phyloP scores from a whole-genome alignment of 1,140 invertebrate genomes.

The Prorops nasuta region DNA sequence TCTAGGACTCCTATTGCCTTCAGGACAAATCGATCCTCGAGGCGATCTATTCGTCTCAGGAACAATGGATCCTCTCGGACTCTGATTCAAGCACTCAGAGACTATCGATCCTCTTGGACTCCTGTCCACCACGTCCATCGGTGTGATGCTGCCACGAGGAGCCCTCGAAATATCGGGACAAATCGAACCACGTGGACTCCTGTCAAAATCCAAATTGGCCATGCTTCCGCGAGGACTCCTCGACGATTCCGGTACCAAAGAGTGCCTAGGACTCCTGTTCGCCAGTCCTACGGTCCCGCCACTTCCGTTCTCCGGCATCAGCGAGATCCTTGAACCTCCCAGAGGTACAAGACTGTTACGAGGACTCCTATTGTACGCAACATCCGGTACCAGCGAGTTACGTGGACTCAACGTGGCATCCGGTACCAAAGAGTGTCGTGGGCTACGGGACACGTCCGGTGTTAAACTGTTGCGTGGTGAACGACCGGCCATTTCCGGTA shows the following conservation, averaged over 20 bases:
- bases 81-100: constrained; percentile 50
- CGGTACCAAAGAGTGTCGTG: constrained; percentile 51
- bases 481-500: constrained; percentile 53
- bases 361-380: constrained; percentile 62
- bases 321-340: constrained; percentile 25
- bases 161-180: constrained; percentile 57
- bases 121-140: constrained; percentile 41
- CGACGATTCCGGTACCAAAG: constrained; percentile 59
- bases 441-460: constrained; percentile 45
- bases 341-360: constrained; percentile 63
- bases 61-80: constrained; percentile 63
- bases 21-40: constrained; percentile 62
- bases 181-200: constrained; percentile 65
- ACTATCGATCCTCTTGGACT: constrained; percentile 64
- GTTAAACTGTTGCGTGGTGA: constrained; percentile 43
- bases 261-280: constrained; percentile 60
- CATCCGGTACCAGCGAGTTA: constrained; percentile 57
- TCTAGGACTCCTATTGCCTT: constrained; percentile 58
- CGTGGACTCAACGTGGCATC: constrained; percentile 47
- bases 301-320: constrained; percentile 41
- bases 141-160: constrained; percentile 59
- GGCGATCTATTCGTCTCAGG: constrained; percentile 60
- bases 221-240: constrained; percentile 56
- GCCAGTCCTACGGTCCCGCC: not conserved
- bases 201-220: constrained; percentile 53